Evolutionary conservation across 2,797 vertebrate genomes (phyloP).

Genomic region (Crax fasciolata): DNA sequence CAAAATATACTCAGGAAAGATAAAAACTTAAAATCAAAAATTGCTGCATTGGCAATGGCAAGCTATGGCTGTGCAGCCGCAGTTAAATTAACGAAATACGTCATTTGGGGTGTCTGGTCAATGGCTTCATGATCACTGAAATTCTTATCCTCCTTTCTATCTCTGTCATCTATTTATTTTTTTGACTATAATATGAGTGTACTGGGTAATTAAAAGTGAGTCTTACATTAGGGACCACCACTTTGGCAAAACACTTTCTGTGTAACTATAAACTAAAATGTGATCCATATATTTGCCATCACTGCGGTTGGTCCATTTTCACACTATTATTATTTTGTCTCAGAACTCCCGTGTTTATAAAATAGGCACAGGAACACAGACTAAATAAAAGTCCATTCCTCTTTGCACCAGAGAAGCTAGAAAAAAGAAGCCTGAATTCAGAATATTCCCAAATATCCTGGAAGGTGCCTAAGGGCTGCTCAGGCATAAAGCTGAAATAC

Average conservation of each 20-base stretch:
- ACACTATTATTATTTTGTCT: conserved; percentile 81
- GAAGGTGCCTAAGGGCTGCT: not conserved
- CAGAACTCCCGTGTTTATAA: conserved; percentile 67
- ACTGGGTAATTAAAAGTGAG: conserved; percentile 58
- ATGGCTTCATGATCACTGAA: conserved; percentile 1
- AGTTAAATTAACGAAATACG: conserved; percentile 38
- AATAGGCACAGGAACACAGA: conserved; percentile 74
- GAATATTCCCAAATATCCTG: conserved; percentile 25
- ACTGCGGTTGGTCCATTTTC: conserved; percentile 61
- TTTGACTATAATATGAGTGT: conserved; percentile 43
- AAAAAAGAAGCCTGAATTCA: not conserved
- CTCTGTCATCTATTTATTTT: conserved; percentile 54
- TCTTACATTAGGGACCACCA: conserved; percentile 47
- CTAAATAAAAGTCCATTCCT: conserved; percentile 75
- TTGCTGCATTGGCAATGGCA: not conserved
- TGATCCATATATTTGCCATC: conserved; percentile 19
- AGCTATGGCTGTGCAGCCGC: not conserved
- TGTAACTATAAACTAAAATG: conserved; percentile 44
- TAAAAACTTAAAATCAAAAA: not conserved
- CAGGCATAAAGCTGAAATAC: not conserved
- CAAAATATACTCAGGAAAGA: conserved; percentile 37
- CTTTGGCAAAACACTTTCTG: conserved; percentile 44
- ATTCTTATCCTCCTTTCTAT: conserved; percentile 20
- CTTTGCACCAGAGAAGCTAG: not conserved
- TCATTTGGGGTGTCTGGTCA: conserved; percentile 11